Evolutionary conservation across 2,113 vertebrate species (phyloP).

Genomic region (Oncorhynchus tshawytscha): DNA sequence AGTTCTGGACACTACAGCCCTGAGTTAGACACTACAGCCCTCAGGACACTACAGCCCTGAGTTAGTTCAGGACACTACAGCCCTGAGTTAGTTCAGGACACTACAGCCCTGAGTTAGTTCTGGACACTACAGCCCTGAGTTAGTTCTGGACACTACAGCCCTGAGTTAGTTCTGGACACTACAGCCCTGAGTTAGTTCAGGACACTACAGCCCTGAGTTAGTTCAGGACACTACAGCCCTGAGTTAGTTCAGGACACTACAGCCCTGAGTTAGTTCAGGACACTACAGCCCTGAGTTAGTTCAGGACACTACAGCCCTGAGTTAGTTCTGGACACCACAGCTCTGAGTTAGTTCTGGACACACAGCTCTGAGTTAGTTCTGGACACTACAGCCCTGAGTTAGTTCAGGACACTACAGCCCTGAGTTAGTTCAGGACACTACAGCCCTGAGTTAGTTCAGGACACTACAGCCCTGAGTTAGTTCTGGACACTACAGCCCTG

Average conservation of each 20-base stretch:
- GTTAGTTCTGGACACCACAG: slow-evolving; percentile 7
- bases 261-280: slow-evolving; percentile 7
- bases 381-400: neutral
- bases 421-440: neutral
- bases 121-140: neutral
- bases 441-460: slow-evolving; percentile 5
- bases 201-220: neutral
- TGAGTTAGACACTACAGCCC: too few species aligned
- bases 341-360: neutral
- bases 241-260: neutral
- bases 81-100: slow-evolving; percentile 3
- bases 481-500: too few species aligned
- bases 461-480: too few species aligned
- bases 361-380: neutral
- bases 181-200: neutral
- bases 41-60: slow-evolving; percentile 1
- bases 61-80: neutral
- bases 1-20: neutral
- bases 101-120: slow-evolving; percentile 3
- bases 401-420: neutral
- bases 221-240: neutral
- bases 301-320: neutral
- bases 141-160: slow-evolving; percentile 4
- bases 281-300: neutral
- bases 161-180: neutral